Evolutionary conservation across 2,113 vertebrate species (phyloP), one percentile per base, ranked within the genome.

Genomic region (Rhabdomys dilectus): DNA sequence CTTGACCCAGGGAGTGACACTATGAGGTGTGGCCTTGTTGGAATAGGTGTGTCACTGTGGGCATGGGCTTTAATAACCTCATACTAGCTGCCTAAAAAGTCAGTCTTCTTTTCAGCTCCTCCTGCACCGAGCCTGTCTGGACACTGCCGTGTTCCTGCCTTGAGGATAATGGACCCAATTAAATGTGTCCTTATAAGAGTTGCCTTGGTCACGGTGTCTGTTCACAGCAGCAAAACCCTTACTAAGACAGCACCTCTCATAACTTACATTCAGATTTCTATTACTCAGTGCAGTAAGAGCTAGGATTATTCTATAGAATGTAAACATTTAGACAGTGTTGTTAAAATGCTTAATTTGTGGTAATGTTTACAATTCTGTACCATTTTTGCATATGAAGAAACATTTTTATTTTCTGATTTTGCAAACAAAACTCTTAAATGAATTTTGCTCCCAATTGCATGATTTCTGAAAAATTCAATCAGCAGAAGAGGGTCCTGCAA

Each of bases 181-280:
- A 51, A 51, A 51, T 51, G 51, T 51, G 51, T 11, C 51, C 51
- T 51, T 51, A 11, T 51, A 51, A 51, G 9, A 51, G 51, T 51
- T 51, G 51, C 51, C 51, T 51, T 51, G 51, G 51, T 11, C 51
- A 51, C 11, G 51, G 51, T 51, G 9, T 51, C n/a, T n/a, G n/a
- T n/a, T n/a, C n/a, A n/a, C n/a, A n/a, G n/a, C 9, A 51, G 51
- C 51, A 51, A 51, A 10, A 51, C 51, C 51, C 51, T 51, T 11
- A 11, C 51, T 64, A 64, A 64, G 62, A 26, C 62, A 64, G 62
- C 62, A 64, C 24, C n/a, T 58, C 39, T 88, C 9, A n/a, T 86
- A 89, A 78, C 72, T 84, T 66, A 34, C n/a, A 91, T 68, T 96
- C 86, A 80, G 75, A 81, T 51, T 91, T 91, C 17, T 89, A 22